Conservation (phyloP, 1,140 invertebrate genomes). For the Diprion similis region DNA sequence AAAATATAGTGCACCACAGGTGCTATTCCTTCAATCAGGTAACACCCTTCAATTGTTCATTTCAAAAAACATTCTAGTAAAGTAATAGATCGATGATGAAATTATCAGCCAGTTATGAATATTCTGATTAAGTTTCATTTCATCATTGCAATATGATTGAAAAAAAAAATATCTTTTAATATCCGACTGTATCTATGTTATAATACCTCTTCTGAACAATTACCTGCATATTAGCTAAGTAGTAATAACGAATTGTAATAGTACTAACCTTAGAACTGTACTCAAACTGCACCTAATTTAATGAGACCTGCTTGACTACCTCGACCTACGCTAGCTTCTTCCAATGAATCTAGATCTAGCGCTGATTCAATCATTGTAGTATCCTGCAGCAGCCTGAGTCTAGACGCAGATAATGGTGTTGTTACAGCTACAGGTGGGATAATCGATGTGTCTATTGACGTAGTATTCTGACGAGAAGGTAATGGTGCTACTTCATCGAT, state of each 20-base stretch:
- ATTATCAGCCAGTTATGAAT: neutral
- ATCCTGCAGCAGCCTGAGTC: slow-evolving; percentile 76
- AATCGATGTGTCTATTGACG: slow-evolving; percentile 45
- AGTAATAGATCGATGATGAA: neutral
- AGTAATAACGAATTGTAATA: neutral
- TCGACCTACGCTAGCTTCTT: slow-evolving; percentile 67
- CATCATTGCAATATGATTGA: neutral
- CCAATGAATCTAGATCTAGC: slow-evolving; percentile 82
- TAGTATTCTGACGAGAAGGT: slow-evolving; percentile 47
- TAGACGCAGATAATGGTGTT: slow-evolving; percentile 65
- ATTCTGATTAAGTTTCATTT: neutral
- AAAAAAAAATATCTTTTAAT: no score
- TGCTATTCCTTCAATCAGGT: no score
- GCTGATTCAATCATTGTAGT: slow-evolving; percentile 89
- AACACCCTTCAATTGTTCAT: no score
- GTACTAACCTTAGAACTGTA: neutral
- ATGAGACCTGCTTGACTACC: slow-evolving; percentile 65
- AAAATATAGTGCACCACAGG: no score
- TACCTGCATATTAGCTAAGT: neutral
- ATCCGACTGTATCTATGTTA: neutral
- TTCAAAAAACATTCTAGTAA: no score
- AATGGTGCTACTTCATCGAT: slow-evolving; percentile 57
- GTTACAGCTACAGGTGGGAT: slow-evolving; percentile 47
- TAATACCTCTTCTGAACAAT: neutral
- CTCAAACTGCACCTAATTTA: slow-evolving; percentile 55